Percentiles rank a stretch among this genome's conserved stretches.
phyloP scores from a whole-genome alignment of 2,888 invertebrate species.

The Philonicus albiceps region DNA sequence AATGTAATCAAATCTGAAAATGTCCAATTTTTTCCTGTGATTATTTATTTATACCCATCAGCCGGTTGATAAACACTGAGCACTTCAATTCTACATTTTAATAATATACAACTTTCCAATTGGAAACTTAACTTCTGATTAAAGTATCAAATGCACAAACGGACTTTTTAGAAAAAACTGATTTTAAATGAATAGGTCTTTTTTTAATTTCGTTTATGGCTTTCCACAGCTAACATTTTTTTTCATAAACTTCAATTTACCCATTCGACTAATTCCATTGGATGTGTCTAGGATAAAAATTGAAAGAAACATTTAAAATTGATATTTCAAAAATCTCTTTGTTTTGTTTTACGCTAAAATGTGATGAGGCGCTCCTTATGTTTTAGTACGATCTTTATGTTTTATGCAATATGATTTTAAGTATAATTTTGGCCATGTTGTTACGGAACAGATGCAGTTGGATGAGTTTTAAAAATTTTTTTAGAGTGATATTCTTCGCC shows the following conservation, averaged over 20 bases:
- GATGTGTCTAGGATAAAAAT: slow-evolving; percentile 47
- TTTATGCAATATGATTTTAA: slow-evolving; percentile 1
- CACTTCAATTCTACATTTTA: not conserved
- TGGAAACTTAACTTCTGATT: not conserved
- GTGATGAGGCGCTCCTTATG: slow-evolving; percentile 2
- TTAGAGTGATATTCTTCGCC: not conserved
- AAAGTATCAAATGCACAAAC: not conserved
- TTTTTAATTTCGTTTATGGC: not conserved
- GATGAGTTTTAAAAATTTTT: not conserved
- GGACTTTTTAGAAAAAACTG: not conserved
- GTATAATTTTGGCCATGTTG: not conserved
- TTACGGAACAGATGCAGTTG: not conserved
- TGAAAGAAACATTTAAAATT: slow-evolving; percentile 39
- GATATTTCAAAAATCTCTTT: not conserved
- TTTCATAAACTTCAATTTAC: slow-evolving; percentile 47
- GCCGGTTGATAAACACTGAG: slow-evolving; percentile 5
- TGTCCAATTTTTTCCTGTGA: not conserved
- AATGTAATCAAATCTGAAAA: not conserved
- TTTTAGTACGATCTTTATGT: not conserved
- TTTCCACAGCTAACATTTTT: slow-evolving; percentile 23
- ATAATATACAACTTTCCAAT: not conserved
- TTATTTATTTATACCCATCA: slow-evolving; percentile 15
- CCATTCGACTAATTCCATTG: slow-evolving; percentile 48
- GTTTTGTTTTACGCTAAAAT: not conserved
- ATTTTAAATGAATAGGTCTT: not conserved